phyloP scores from a whole-genome alignment of 2,797 vertebrate genomes.

The Karalla daura region DNA sequence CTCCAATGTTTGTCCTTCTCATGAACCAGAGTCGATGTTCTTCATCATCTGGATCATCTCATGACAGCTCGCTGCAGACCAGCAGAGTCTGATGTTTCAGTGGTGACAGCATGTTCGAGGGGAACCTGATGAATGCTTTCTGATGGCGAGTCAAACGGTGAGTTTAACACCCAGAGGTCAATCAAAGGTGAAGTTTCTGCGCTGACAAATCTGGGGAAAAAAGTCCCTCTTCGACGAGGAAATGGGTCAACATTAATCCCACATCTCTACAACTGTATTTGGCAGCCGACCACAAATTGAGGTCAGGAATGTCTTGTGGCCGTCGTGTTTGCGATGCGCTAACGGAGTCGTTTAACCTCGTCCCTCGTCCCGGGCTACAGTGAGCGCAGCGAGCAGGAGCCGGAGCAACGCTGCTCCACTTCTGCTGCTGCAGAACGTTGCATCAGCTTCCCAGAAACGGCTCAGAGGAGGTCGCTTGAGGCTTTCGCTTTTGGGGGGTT shows the following conservation, averaged over 20 bases:
- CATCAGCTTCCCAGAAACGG: not conserved
- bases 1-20: no score
- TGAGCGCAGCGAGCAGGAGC: no score
- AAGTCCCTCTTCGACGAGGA: conserved; percentile 30
- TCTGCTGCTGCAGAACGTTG: not conserved
- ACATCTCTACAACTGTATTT: conserved; percentile 35
- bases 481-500: conserved; percentile 22
- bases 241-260: conserved; percentile 48
- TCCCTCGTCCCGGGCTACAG: not conserved
- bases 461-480: not conserved
- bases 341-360: not conserved
- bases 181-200: conserved; percentile 1
- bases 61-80: no score
- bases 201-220: conserved; percentile 41
- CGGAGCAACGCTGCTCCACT: not conserved
- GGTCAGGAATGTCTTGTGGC: conserved; percentile 21
- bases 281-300: conserved; percentile 26
- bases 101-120: no score
- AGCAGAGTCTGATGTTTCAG: no score
- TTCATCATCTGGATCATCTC: no score
- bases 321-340: conserved; percentile 1
- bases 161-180: not conserved
- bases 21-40: no score
- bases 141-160: not conserved
- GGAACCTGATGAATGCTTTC: not conserved